phyloP scores from a whole-genome alignment of 2,888 invertebrate genomes.

The Cryptophagus acutangulus region DNA sequence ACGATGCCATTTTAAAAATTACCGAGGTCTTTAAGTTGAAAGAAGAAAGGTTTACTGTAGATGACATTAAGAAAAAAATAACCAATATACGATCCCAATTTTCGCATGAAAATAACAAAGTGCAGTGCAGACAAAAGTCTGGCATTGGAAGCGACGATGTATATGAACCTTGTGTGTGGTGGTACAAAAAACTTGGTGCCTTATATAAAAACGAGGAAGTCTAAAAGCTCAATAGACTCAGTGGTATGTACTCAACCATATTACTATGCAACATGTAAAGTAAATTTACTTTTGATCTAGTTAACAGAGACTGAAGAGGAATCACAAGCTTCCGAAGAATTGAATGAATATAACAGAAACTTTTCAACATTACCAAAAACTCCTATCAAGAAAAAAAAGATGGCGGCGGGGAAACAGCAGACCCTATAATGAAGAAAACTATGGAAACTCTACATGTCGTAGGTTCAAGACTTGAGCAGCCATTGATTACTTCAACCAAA shows the following conservation, averaged over 20 bases:
- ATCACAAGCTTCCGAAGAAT: no score
- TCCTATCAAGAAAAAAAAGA: no score
- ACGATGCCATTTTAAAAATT: constrained; percentile 6
- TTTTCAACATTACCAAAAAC: no score
- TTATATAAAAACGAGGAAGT: not conserved
- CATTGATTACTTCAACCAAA: no score
- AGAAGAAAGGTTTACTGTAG: not conserved
- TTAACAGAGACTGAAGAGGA: no score
- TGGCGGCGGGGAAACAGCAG: not conserved
- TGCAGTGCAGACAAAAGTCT: no score
- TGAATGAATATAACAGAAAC: no score
- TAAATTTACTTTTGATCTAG: no score
- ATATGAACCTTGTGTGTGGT: constrained; percentile 5
- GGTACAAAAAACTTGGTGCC: not conserved
- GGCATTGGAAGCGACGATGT: constrained; percentile 1
- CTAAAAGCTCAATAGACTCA: not conserved
- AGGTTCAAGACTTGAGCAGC: not conserved
- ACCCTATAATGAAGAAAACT: not conserved
- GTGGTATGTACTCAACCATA: not conserved
- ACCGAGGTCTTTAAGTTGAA: not conserved
- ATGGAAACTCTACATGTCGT: not conserved
- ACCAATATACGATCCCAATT: constrained; percentile 2
- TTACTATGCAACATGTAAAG: no score
- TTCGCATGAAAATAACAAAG: no score
- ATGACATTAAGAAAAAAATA: constrained; percentile 4